Evolutionary conservation across 1,140 invertebrate species (phyloP).

Genomic region (Ruditapes philippinarum): DNA sequence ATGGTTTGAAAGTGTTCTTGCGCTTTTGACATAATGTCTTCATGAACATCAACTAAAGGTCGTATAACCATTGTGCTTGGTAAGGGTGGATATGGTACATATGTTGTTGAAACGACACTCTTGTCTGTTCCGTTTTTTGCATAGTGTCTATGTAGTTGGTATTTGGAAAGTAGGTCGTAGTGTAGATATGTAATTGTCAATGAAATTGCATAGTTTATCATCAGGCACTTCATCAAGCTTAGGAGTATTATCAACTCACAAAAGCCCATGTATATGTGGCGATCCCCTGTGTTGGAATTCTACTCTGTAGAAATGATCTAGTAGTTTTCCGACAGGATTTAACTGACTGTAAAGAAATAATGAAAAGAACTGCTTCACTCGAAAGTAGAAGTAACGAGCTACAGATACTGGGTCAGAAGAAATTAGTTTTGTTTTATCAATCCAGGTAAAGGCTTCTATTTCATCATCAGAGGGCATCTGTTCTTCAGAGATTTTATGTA

Average conservation of each 20-base stretch:
- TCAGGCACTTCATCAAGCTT: conserved; percentile 39
- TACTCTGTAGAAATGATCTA: conserved; percentile 80
- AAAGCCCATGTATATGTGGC: conserved; percentile 86
- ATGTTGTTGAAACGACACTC: conserved; percentile 32
- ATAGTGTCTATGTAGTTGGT: too few species aligned
- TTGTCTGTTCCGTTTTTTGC: too few species aligned
- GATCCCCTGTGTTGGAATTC: conserved; percentile 87
- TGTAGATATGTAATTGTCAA: conserved; percentile 58
- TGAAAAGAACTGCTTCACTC: conserved; percentile 61
- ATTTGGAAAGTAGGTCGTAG: too few species aligned
- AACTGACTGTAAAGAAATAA: conserved; percentile 11
- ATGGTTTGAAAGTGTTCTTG: not conserved
- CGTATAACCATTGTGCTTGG: not conserved
- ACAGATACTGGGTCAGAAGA: conserved; percentile 65
- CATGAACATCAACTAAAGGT: not conserved
- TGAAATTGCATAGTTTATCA: conserved; percentile 51
- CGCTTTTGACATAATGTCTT: not conserved
- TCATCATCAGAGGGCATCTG: conserved; percentile 18
- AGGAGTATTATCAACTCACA: conserved; percentile 85
- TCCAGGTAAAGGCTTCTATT: not conserved
- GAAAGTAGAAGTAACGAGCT: conserved; percentile 64
- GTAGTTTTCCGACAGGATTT: conserved; percentile 66
- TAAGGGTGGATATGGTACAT: conserved; percentile 52
- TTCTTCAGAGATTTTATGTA: conserved; percentile 18
- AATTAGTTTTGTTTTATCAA: not conserved